Evolutionary conservation across 2,113 vertebrate species (phyloP).

Genomic region (Ailurus styani): DNA sequence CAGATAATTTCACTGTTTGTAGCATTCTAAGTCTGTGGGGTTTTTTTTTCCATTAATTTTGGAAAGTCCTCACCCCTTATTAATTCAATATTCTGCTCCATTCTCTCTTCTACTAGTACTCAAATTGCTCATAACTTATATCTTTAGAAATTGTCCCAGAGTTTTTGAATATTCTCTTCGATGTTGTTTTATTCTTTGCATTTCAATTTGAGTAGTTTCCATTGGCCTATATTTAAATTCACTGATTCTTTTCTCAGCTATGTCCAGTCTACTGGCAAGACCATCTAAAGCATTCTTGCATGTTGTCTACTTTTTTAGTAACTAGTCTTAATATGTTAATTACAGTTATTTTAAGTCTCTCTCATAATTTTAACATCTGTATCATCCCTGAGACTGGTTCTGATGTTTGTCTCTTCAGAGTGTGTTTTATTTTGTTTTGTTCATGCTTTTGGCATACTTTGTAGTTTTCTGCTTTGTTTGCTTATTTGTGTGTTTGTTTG

Average conservation of each 20-base stretch:
- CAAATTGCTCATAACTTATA: not conserved
- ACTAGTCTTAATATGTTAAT: not conserved
- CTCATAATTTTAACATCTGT: not conserved
- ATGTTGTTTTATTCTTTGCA: not conserved
- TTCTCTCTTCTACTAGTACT: not conserved
- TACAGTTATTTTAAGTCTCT: not conserved
- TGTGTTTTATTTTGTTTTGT: not conserved
- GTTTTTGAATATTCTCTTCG: not conserved
- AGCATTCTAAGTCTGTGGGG: not conserved
- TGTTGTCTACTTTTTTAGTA: not conserved
- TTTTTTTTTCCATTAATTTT: not conserved
- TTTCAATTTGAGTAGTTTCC: not conserved
- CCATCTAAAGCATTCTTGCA: not conserved
- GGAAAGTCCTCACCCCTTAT: not conserved
- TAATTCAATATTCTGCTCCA: not conserved
- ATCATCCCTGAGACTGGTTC: not conserved
- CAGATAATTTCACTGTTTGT: not conserved
- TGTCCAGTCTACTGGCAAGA: not conserved
- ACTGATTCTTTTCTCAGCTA: not conserved
- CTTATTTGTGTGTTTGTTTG: not conserved
- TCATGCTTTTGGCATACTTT: not conserved
- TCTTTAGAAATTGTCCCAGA: not conserved
- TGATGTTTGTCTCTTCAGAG: not conserved
- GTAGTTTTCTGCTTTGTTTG: not conserved
- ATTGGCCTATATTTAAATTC: not conserved